Evolutionary conservation across 2,888 invertebrate species (phyloP).

Genomic region (Agriopis leucophaearia): DNA sequence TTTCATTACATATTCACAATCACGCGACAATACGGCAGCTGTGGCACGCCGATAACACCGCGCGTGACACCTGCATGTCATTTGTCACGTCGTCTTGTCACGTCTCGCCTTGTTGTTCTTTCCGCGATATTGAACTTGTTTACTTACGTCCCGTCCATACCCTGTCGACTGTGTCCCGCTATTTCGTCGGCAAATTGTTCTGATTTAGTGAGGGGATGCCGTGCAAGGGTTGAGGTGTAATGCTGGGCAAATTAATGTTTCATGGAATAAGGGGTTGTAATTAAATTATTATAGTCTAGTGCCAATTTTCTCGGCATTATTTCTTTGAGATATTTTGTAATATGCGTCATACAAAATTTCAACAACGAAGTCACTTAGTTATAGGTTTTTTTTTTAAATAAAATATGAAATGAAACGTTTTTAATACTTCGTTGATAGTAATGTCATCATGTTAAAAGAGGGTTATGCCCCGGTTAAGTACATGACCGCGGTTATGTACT

Average conservation of each 20-base stretch:
- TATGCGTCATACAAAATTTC: background rate
- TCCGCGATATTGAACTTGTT: slow-evolving; percentile 67
- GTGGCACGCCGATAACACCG: slow-evolving; percentile 53
- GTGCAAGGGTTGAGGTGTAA: slow-evolving; percentile 47
- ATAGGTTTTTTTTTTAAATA: too few species aligned
- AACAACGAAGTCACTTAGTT: background rate
- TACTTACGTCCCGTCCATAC: slow-evolving; percentile 60
- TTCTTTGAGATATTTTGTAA: background rate
- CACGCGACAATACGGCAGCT: slow-evolving; percentile 47
- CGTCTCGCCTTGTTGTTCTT: slow-evolving; percentile 67
- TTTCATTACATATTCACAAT: slow-evolving; percentile 39
- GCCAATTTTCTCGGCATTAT: background rate
- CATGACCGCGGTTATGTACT: too few species aligned
- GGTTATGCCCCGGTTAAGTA: too few species aligned
- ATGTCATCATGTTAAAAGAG: too few species aligned
- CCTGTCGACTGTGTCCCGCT: slow-evolving; percentile 57
- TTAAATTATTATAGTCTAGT: slow-evolving; percentile 22
- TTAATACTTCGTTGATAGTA: too few species aligned
- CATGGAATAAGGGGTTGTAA: slow-evolving; percentile 45
- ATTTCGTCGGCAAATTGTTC: slow-evolving; percentile 64
- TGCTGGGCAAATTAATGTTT: slow-evolving; percentile 56
- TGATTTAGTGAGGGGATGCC: slow-evolving; percentile 57
- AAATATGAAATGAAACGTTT: too few species aligned
- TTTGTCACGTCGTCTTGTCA: slow-evolving; percentile 80
- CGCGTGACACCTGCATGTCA: slow-evolving; percentile 78